phyloP scores from a whole-genome alignment of 1,140 invertebrate genomes.

The Pogonomyrmex californicus region DNA sequence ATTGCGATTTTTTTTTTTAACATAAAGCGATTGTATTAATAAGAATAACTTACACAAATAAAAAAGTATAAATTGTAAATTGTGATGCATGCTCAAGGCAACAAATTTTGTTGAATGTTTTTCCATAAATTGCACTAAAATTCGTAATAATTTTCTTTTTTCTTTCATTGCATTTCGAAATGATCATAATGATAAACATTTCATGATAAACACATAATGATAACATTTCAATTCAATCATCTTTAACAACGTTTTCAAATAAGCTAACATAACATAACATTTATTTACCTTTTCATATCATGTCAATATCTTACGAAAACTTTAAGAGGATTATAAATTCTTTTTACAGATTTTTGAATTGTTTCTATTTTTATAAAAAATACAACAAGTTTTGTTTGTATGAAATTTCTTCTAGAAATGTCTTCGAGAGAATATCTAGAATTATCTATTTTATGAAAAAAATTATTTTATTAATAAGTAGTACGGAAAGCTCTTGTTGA shows the following conservation, averaged over 20 bases:
- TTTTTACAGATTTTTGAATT: background rate
- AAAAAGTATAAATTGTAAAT: background rate
- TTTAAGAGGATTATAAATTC: background rate
- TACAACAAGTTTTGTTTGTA: background rate
- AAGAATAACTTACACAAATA: background rate
- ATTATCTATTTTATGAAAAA: background rate
- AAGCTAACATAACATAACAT: background rate
- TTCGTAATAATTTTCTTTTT: background rate
- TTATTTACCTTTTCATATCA: background rate
- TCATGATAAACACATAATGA: too few species aligned
- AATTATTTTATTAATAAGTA: background rate
- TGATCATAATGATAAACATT: background rate
- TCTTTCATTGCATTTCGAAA: background rate
- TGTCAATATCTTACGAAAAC: background rate
- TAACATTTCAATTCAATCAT: background rate
- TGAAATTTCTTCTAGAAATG: constrained; percentile 2
- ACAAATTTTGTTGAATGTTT: background rate
- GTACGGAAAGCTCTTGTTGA: background rate
- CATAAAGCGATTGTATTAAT: background rate
- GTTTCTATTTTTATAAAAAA: background rate
- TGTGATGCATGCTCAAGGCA: background rate
- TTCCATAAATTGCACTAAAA: background rate
- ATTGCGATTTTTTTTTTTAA: background rate
- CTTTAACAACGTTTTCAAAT: background rate
- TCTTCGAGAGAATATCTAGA: background rate